Conservation (phyloP, 2,113 vertebrate genomes). For the Arenaria interpres region DNA sequence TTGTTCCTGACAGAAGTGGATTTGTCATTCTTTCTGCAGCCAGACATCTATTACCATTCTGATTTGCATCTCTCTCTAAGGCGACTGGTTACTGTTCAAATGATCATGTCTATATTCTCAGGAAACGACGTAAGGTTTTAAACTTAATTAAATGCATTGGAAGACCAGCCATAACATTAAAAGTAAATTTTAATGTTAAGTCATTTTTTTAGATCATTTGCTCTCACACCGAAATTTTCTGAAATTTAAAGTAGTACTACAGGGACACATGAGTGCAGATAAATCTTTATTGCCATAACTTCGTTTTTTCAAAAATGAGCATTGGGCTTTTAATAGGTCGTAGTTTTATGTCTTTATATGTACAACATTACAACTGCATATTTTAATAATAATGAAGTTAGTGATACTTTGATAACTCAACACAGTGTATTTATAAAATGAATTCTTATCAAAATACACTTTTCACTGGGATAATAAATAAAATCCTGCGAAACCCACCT, state of each 20-base stretch:
- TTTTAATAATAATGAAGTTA: slow-evolving; percentile 69
- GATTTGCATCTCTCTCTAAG: neutral
- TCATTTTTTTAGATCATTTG: slow-evolving; percentile 29
- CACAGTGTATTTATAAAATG: slow-evolving; percentile 82
- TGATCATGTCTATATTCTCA: neutral
- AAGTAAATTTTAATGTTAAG: slow-evolving; percentile 33
- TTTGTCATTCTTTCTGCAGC: neutral
- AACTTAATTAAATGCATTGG: neutral
- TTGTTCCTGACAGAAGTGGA: neutral
- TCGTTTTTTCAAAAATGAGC: slow-evolving; percentile 71
- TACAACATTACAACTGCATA: slow-evolving; percentile 68
- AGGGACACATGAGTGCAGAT: slow-evolving; percentile 58
- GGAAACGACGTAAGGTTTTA: neutral
- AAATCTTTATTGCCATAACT: slow-evolving; percentile 65
- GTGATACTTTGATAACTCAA: slow-evolving; percentile 72
- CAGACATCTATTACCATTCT: neutral
- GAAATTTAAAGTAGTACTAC: slow-evolving; percentile 43
- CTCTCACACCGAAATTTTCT: slow-evolving; percentile 20
- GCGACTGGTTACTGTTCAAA: neutral
- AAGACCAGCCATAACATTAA: slow-evolving; percentile 35
- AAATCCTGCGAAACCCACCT: slow-evolving; percentile 73
- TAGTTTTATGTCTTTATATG: slow-evolving; percentile 58
- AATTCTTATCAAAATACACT: slow-evolving; percentile 82
- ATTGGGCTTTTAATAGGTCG: slow-evolving; percentile 41
- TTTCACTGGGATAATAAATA: slow-evolving; percentile 83